Base-by-base conservation (phyloP, 2,888 invertebrate species). In the Drosophila picticornis region DNA sequence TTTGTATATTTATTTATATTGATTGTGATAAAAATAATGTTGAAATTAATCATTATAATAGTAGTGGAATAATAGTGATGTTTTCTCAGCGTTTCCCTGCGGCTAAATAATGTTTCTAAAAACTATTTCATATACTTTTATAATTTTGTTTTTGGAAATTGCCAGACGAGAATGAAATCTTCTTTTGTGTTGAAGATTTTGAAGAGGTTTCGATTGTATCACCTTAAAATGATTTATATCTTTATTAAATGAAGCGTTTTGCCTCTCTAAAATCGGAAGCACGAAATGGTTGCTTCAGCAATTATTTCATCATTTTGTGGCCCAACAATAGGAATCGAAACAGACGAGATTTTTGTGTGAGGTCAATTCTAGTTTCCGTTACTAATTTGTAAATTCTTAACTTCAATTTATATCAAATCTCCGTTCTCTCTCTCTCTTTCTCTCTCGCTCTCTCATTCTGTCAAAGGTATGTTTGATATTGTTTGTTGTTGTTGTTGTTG, bases 401-500 rank as follows among this genome's bases (percentile, higher is more conserved):
- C 40, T 57, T 22, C 3, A 10, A 22, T 29, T n/a, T n/a, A 40
- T 7, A 40, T 13, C 29, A 57, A 57, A n/a, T 40, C 43, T 25
- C 25, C n/a, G n/a, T n/a, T 22, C 43, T 46, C 40, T n/a, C 43
- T 40, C n/a, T 32, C 25, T 10, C 4, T 48, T 13, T 34, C 16
- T 22, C 11, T 38, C 4, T 31, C 5, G 16, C 38, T n/a, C 5
- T 5, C 2, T 38, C 13, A 68, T 38, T 68, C 46, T 46, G 22
- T 25, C 32, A 57, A 48, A 29, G 11, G 19, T 46, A 36, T 36
- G 46, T 48, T 46, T 50, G 38, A 57, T 43, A 57, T 22, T 57
- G 16, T 40, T 57, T 36, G n/a, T 56, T 11, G 13, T 46, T 31
- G 13, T 46, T 31, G 13, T 56, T 67, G 67, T 53, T 53, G 22